Conservation (phyloP, 2,797 vertebrate species). For the Rhynchotus rufescens region DNA sequence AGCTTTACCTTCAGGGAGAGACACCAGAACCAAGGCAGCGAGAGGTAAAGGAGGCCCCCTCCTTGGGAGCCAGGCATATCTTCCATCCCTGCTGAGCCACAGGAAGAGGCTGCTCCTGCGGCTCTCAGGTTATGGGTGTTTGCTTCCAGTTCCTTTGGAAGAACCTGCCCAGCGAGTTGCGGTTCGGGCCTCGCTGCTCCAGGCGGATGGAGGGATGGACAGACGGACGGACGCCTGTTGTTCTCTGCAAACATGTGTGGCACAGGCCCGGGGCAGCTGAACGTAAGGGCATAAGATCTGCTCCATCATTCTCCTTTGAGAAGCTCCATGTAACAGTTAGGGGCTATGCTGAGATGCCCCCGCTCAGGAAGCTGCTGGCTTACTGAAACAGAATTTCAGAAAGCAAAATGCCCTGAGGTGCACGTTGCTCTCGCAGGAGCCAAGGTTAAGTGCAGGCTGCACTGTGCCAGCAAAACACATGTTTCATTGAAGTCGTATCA, state of each 20-base stretch:
- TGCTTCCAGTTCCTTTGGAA: slow-evolving; percentile 16
- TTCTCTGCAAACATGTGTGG: background rate
- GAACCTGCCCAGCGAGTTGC: background rate
- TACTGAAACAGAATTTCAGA: background rate
- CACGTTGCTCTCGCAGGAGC: background rate
- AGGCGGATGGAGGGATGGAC: background rate
- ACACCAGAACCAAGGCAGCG: background rate
- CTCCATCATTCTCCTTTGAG: background rate
- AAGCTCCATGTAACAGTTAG: background rate
- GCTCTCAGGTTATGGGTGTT: background rate
- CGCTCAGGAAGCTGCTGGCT: background rate
- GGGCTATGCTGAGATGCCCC: background rate
- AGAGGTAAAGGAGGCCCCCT: background rate
- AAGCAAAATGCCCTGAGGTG: background rate
- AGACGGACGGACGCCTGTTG: slow-evolving; percentile 23
- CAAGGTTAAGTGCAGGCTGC: slow-evolving; percentile 5
- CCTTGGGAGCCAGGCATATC: background rate
- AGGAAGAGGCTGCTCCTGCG: background rate
- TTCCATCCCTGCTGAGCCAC: background rate
- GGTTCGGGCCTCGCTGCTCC: background rate
- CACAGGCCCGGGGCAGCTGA: slow-evolving; percentile 1
- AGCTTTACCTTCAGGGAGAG: background rate
- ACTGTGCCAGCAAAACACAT: background rate
- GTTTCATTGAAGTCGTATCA: slow-evolving; percentile 39
- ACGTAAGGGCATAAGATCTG: background rate